Percentiles rank a stretch among this genome's conserved stretches.
Conservation (phyloP, 2,888 invertebrate genomes). For the Chrysopilus asiliformis region DNA sequence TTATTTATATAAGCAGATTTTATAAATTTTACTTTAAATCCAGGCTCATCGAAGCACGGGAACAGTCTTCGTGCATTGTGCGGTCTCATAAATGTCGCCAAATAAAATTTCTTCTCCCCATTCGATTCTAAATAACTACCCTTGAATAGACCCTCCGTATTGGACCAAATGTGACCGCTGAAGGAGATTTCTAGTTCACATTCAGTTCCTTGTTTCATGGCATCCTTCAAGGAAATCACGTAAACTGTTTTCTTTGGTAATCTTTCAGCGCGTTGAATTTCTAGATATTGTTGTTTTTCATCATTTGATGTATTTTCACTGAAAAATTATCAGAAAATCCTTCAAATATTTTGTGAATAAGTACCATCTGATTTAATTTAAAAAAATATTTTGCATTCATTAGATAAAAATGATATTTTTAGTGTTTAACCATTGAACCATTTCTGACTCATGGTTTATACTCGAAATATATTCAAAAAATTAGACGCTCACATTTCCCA, state of each 20-base stretch:
- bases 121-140: slow-evolving; percentile 43
- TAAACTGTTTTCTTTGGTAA: slow-evolving; percentile 48
- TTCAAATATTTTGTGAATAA: background rate
- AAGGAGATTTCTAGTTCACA: slow-evolving; percentile 52
- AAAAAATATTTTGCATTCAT: too few relatives aligned
- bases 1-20: background rate
- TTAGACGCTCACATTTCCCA: too few relatives aligned
- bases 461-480: background rate
- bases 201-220: slow-evolving; percentile 41
- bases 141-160: slow-evolving; percentile 56
- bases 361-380: background rate
- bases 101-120: slow-evolving; percentile 38
- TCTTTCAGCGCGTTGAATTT: slow-evolving; percentile 36
- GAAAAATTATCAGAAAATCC: background rate
- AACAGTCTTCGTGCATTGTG: slow-evolving; percentile 63
- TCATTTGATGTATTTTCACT: background rate
- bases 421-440: too few relatives aligned
- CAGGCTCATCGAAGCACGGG: slow-evolving; percentile 71
- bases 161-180: slow-evolving; percentile 48
- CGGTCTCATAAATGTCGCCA: slow-evolving; percentile 55
- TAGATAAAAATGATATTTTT: background rate
- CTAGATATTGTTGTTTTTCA: slow-evolving; percentile 17
- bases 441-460: too few relatives aligned
- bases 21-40: slow-evolving; percentile 46
- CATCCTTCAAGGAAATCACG: slow-evolving; percentile 45